Evolutionary conservation across 2,888 invertebrate species (phyloP).

Genomic region (Phasia obesa): DNA sequence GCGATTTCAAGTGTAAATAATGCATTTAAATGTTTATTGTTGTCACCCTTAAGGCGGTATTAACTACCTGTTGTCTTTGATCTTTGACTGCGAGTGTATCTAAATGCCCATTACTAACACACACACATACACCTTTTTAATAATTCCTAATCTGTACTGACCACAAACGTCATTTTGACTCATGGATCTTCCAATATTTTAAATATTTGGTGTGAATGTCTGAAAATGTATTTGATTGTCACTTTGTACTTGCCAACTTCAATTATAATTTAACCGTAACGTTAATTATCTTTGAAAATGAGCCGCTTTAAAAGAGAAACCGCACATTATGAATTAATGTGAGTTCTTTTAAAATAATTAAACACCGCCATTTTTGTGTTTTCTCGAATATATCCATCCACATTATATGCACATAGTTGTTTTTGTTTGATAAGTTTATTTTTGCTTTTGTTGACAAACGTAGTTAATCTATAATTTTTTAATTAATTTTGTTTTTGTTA

Average conservation of each 20-base stretch:
- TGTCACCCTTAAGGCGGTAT: slow-evolving; percentile 63
- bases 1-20: slow-evolving; percentile 69
- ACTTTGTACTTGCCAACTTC: slow-evolving; percentile 65
- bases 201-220: neutral
- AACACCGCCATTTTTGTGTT: slow-evolving; percentile 29
- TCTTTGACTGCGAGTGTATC: slow-evolving; percentile 31
- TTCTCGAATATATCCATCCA: slow-evolving; percentile 6
- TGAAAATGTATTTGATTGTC: slow-evolving; percentile 51
- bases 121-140: no score
- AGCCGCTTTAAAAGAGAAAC: slow-evolving; percentile 50
- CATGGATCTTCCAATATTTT: slow-evolving; percentile 1
- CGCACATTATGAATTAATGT: slow-evolving; percentile 18
- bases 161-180: slow-evolving; percentile 27
- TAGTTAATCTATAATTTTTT: slow-evolving; percentile 51
- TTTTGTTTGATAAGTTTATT: slow-evolving; percentile 28
- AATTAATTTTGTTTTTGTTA: no score
- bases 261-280: slow-evolving; percentile 67
- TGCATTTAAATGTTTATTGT: slow-evolving; percentile 69
- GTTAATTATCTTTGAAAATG: slow-evolving; percentile 67
- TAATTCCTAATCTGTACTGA: slow-evolving; percentile 49
- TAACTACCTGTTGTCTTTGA: slow-evolving; percentile 57
- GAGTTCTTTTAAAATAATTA: slow-evolving; percentile 8
- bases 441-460: slow-evolving; percentile 31
- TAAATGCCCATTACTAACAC: no score
- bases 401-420: neutral